These are phyloP conservation scores for Intellagama lesueurii DNA, from an alignment of 2,797 vertebrate genomes.

Conservation along the genomic window DNA sequence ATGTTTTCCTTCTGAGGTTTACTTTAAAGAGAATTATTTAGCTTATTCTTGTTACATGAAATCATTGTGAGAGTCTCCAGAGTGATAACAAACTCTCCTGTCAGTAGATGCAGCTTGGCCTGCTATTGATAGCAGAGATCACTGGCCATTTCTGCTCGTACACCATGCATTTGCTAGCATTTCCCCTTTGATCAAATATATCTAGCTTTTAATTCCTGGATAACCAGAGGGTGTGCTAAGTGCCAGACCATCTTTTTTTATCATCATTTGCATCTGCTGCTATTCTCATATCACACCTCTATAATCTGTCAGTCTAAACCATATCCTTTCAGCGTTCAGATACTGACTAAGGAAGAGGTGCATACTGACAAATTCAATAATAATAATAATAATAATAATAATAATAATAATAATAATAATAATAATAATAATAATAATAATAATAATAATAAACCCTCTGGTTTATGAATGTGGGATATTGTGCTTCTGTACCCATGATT, in stretches of 20 bases:
- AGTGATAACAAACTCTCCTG: conserved; percentile 63
- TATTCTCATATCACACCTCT: conserved; percentile 52
- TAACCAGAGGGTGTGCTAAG: conserved; percentile 44
- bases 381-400: no score
- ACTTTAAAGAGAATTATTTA: conserved; percentile 70
- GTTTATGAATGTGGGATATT: no score
- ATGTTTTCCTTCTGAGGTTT: conserved; percentile 53
- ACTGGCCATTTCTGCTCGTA: conserved; percentile 24
- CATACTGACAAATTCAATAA: no score
- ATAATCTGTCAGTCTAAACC: conserved; percentile 49
- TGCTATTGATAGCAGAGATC: conserved; percentile 45
- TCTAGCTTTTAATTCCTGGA: conserved; percentile 67
- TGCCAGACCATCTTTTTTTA: conserved; percentile 65
- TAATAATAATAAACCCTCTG: no score
- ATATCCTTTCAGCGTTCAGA: not conserved
- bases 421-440: no score
- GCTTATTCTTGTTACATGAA: conserved; percentile 62
- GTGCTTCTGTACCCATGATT: no score
- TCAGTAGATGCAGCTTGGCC: conserved; percentile 43
- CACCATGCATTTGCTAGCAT: conserved; percentile 57
- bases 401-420: no score
- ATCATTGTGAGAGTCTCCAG: conserved; percentile 56
- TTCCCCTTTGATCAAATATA: conserved; percentile 66
- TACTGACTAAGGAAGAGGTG: not conserved
- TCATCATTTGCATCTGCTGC: conserved; percentile 64